These are phyloP conservation scores for Ceratitis capitata DNA, from an alignment of 1,140 invertebrate genomes.

Conservation along the genomic window DNA sequence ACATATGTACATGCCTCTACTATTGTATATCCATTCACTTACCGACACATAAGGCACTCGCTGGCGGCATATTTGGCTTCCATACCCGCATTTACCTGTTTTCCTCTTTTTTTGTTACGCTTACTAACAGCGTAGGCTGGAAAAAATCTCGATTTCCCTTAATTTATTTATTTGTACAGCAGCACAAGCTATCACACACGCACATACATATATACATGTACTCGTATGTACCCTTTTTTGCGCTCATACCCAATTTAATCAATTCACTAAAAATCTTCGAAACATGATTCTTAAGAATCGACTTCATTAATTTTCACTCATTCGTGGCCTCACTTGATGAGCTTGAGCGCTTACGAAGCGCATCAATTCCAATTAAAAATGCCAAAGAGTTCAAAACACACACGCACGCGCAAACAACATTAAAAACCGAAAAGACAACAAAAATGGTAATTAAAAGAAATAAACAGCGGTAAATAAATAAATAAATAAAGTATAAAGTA, in stretches of 20 bases:
- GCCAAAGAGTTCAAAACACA: constrained; percentile 29
- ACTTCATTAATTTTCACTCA: constrained; percentile 64
- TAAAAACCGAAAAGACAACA: not conserved
- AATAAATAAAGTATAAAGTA: not conserved
- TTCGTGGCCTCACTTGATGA: constrained; percentile 51
- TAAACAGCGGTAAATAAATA: not conserved
- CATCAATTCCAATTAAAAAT: constrained; percentile 35
- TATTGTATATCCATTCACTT: not conserved
- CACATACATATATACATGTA: not conserved
- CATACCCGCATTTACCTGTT: not conserved
- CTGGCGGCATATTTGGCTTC: not conserved
- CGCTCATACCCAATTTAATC: not conserved
- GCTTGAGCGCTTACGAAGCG: not conserved
- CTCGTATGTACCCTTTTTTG: not conserved
- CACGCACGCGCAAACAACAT: not conserved
- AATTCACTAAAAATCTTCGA: constrained; percentile 35
- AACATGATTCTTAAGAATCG: constrained; percentile 41
- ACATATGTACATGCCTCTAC: not conserved
- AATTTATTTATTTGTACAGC: not conserved
- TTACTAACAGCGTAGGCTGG: not conserved
- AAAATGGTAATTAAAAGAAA: not conserved
- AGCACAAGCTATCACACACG: not conserved
- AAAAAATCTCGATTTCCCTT: not conserved
- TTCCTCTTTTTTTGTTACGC: not conserved
- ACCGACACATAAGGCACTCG: not conserved